Conservation (phyloP, 2,888 invertebrate species). For the Lydus trimaculatus region DNA sequence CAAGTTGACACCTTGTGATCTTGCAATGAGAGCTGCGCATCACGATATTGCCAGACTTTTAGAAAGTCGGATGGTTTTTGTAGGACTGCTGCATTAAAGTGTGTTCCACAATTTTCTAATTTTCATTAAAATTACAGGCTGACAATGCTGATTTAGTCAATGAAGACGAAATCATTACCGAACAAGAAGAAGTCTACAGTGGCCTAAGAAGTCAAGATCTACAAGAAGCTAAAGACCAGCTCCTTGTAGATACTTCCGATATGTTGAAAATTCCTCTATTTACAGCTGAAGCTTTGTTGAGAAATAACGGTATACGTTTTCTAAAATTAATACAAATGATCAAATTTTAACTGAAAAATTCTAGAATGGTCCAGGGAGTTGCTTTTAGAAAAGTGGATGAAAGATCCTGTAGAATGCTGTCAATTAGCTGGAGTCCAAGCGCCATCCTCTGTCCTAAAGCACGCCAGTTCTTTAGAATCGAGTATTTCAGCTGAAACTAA, state of each 20-base stretch:
- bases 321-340: neutral
- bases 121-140: slow-evolving; percentile 50
- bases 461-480: slow-evolving; percentile 55
- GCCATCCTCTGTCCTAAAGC: slow-evolving; percentile 63
- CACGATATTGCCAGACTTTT: slow-evolving; percentile 69
- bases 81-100: slow-evolving; percentile 54
- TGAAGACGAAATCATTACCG: slow-evolving; percentile 62
- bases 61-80: slow-evolving; percentile 74
- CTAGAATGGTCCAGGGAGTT: slow-evolving; percentile 74
- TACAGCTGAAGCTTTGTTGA: slow-evolving; percentile 72
- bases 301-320: slow-evolving; percentile 66
- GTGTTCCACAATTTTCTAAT: neutral
- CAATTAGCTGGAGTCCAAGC: slow-evolving; percentile 71
- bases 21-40: slow-evolving; percentile 67
- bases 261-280: slow-evolving; percentile 75
- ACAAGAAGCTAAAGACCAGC: slow-evolving; percentile 74
- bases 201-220: slow-evolving; percentile 72
- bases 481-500: slow-evolving; percentile 52
- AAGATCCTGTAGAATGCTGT: slow-evolving; percentile 70
- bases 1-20: slow-evolving; percentile 70
- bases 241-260: slow-evolving; percentile 74
- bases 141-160: slow-evolving; percentile 62
- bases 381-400: slow-evolving; percentile 73
- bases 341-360: neutral
- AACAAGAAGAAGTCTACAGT: slow-evolving; percentile 65